These are phyloP conservation scores for Python bivittatus DNA, from an alignment of 2,113 vertebrate genomes.

Conservation along the genomic window DNA sequence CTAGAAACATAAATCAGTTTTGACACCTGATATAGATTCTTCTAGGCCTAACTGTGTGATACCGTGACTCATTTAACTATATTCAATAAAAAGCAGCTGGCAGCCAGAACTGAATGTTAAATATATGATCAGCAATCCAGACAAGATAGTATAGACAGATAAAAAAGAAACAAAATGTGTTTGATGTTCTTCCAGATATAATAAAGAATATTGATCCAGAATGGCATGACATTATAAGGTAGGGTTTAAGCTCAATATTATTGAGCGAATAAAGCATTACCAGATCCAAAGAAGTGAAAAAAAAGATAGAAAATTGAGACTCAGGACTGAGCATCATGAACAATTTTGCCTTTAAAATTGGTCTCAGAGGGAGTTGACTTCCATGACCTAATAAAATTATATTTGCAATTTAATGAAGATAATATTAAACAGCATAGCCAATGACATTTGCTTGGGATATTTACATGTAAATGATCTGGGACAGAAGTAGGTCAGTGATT, in stretches of 20 bases:
- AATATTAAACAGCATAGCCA: conserved; percentile 44
- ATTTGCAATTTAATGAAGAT: conserved; percentile 45
- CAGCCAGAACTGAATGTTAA: conserved; percentile 19
- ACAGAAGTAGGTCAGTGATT: conserved; percentile 39
- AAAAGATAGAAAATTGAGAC: not conserved
- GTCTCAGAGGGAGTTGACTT: conserved; percentile 34
- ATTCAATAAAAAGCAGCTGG: conserved; percentile 12
- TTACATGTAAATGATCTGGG: conserved; percentile 38
- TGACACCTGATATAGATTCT: conserved; percentile 1
- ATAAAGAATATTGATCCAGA: conserved; percentile 22
- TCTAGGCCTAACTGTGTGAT: not conserved
- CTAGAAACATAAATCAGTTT: not conserved
- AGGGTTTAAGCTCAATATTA: not conserved
- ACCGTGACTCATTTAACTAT: not conserved
- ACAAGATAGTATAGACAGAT: not conserved
- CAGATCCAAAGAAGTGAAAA: not conserved
- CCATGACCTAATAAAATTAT: conserved; percentile 37
- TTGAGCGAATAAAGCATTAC: not conserved
- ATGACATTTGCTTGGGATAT: conserved; percentile 37
- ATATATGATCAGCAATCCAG: not conserved
- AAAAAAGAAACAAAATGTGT: not conserved
- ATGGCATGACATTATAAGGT: not conserved
- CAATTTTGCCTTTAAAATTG: not conserved
- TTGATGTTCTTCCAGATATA: not conserved
- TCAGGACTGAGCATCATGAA: not conserved